Evolutionary conservation across 2,888 invertebrate species (phyloP).

Genomic region (Idaea straminata): DNA sequence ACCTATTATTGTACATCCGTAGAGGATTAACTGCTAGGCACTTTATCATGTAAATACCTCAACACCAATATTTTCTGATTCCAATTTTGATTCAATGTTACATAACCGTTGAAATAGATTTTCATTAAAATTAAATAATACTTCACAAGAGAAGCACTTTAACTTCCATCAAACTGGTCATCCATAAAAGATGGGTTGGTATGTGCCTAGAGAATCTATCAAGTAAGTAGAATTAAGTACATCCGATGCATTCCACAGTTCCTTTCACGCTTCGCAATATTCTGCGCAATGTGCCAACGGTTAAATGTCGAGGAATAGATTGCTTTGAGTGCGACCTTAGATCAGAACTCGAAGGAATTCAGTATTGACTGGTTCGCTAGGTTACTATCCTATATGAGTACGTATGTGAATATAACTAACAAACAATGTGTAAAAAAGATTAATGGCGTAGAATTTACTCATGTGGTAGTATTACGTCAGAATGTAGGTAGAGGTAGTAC

Average conservation of each 20-base stretch:
- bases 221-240: slow-evolving; percentile 30
- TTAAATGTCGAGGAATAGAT: slow-evolving; percentile 53
- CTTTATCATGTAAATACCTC: too few species aligned
- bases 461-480: background rate
- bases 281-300: slow-evolving; percentile 46
- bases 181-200: slow-evolving; percentile 13
- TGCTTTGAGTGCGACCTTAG: slow-evolving; percentile 28
- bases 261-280: slow-evolving; percentile 62
- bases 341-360: slow-evolving; percentile 26
- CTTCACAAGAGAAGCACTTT: background rate
- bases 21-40: too few species aligned
- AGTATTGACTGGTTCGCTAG: slow-evolving; percentile 7
- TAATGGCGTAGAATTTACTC: background rate
- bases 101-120: slow-evolving; percentile 2
- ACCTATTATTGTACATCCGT: too few species aligned
- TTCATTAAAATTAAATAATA: background rate
- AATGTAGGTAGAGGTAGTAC: background rate
- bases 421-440: slow-evolving; percentile 21
- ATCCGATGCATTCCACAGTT: slow-evolving; percentile 57
- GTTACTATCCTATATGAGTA: background rate
- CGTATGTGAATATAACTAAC: background rate
- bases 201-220: background rate
- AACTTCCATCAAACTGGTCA: slow-evolving; percentile 14
- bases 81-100: too few species aligned
- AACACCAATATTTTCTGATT: too few species aligned